Conservation (phyloP, 2,888 invertebrate species). For the Cheilosia soror region DNA sequence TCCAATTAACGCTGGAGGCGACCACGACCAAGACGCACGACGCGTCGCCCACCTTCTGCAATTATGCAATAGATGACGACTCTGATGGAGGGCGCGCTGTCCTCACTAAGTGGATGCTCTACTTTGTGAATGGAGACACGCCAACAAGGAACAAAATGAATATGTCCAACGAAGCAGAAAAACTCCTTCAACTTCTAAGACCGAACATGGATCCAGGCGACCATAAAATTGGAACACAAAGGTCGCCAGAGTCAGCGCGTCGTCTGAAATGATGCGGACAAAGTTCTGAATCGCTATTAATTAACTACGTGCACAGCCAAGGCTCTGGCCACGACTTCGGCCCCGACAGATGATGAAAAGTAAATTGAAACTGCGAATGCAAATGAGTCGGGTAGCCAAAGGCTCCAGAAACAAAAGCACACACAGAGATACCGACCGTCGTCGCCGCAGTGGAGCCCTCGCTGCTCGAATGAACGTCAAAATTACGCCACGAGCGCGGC, state of each 20-base stretch:
- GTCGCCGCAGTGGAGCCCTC: too few species aligned
- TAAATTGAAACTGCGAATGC: slow-evolving; percentile 31
- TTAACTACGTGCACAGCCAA: slow-evolving; percentile 24
- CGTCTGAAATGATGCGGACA: slow-evolving; percentile 20
- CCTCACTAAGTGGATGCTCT: background rate
- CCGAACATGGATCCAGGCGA: slow-evolving; percentile 6
- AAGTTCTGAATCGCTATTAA: slow-evolving; percentile 34
- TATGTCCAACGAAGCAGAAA: slow-evolving; percentile 9
- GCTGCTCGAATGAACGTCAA: slow-evolving; percentile 1
- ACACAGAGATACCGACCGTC: background rate
- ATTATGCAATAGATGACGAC: background rate
- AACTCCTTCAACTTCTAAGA: background rate
- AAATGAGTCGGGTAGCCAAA: slow-evolving; percentile 3
- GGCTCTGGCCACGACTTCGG: background rate
- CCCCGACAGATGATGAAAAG: slow-evolving; percentile 31
- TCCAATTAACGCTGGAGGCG: background rate
- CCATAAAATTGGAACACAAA: slow-evolving; percentile 21
- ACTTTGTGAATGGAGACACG: background rate
- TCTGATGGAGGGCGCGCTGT: background rate
- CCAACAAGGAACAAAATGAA: background rate
- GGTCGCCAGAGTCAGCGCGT: slow-evolving; percentile 1
- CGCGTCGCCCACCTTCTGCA: background rate
- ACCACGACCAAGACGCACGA: background rate
- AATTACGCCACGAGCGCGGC: background rate
- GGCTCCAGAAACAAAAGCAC: slow-evolving; percentile 1